phyloP scores from a whole-genome alignment of 2,888 invertebrate genomes.

The Isoperla grammatica region DNA sequence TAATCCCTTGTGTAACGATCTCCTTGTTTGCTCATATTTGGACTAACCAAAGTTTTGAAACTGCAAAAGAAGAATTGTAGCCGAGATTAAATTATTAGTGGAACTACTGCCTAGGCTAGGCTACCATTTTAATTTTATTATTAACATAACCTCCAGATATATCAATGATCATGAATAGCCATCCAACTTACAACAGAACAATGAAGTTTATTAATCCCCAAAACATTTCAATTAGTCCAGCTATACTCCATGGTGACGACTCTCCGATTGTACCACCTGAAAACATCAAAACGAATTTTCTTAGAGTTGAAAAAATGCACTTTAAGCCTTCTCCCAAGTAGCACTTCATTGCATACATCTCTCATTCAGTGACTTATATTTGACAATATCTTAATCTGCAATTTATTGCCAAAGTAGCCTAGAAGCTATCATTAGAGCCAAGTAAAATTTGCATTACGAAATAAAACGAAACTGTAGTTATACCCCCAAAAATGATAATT shows the following conservation, averaged over 20 bases:
- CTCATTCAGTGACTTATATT: too few species aligned
- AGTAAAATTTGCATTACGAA: too few species aligned
- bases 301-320: too few species aligned
- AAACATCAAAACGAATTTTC: conserved; percentile 30
- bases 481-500: too few species aligned
- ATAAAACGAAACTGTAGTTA: too few species aligned
- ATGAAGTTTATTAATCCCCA: conserved; percentile 52
- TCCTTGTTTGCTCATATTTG: conserved; percentile 22
- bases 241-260: conserved; percentile 46
- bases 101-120: background rate
- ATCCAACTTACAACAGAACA: conserved; percentile 50
- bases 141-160: background rate
- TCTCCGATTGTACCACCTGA: conserved; percentile 53
- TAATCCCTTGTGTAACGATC: conserved; percentile 25
- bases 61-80: conserved; percentile 11
- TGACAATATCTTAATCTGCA: too few species aligned
- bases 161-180: background rate
- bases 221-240: conserved; percentile 46
- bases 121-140: background rate
- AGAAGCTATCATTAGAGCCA: too few species aligned
- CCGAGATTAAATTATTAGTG: too few species aligned
- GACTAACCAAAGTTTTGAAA: conserved; percentile 24
- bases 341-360: too few species aligned
- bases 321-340: too few species aligned
- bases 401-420: too few species aligned